Percentiles rank a stretch among this genome's conserved stretches.
These are phyloP conservation scores for Meda fulgida DNA, from an alignment of 2,797 vertebrate species.

Conservation along the genomic window DNA sequence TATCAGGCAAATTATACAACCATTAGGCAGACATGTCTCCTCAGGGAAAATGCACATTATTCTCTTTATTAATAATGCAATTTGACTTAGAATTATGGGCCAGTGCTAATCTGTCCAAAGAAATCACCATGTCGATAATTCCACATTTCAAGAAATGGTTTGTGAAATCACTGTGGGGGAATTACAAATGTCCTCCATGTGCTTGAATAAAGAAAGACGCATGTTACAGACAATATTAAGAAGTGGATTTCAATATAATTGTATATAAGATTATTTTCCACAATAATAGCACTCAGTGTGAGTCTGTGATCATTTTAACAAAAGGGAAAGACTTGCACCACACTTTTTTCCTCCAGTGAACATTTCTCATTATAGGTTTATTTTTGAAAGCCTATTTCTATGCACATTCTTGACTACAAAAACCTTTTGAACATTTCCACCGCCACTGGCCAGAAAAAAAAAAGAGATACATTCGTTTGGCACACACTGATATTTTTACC, in stretches of 20 bases:
- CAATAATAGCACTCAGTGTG: conserved; percentile 7
- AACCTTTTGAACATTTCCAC: background rate
- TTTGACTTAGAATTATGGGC: conserved; percentile 17
- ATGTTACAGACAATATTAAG: conserved; percentile 1
- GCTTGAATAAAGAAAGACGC: conserved; percentile 12
- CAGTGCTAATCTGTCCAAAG: conserved; percentile 17
- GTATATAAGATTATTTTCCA: background rate
- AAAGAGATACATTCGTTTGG: background rate
- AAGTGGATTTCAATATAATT: background rate
- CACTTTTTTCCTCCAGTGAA: background rate
- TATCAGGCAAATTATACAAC: conserved; percentile 66
- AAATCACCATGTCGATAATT: conserved; percentile 27
- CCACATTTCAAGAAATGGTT: conserved; percentile 2
- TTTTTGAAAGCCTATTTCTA: background rate
- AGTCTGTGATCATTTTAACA: background rate
- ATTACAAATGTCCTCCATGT: conserved; percentile 4
- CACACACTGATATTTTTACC: background rate
- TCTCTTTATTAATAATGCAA: conserved; percentile 27
- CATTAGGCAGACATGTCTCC: conserved; percentile 42
- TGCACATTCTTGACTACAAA: background rate
- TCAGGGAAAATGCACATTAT: conserved; percentile 27
- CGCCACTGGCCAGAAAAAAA: background rate
- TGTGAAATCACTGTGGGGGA: background rate
- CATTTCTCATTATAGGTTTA: background rate
- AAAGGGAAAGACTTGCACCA: background rate